A percentile compares a stretch with the other conserved stretches of the same genome.
phyloP scores from a whole-genome alignment of 1,140 invertebrate species.

The Drosophila pectinifera region DNA sequence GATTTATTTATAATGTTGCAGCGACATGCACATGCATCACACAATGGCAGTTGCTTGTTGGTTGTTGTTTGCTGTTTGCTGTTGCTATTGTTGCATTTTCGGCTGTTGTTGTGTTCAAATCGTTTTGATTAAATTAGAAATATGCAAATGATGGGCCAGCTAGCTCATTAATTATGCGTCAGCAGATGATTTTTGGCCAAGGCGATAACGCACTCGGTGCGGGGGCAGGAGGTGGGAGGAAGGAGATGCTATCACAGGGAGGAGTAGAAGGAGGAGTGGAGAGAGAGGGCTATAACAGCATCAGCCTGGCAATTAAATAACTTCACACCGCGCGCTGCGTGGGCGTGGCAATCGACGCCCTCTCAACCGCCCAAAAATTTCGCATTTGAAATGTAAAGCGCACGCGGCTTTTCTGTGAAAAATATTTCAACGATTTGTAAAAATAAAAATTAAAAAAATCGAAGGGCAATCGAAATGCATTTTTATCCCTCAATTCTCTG shows the following conservation, averaged over 20 bases:
- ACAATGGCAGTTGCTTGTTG: slow-evolving; percentile 32
- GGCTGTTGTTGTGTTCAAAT: slow-evolving; percentile 55
- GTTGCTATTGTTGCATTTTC: slow-evolving; percentile 31
- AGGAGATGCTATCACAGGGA: neutral
- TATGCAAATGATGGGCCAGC: slow-evolving; percentile 75
- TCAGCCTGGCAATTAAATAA: slow-evolving; percentile 74
- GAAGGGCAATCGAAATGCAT: slow-evolving; percentile 66
- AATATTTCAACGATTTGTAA: slow-evolving; percentile 80
- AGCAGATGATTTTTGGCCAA: slow-evolving; percentile 55
- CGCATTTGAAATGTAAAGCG: slow-evolving; percentile 65
- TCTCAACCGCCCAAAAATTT: slow-evolving; percentile 46
- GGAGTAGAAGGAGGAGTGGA: neutral
- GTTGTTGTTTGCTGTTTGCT: slow-evolving; percentile 18
- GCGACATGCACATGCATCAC: slow-evolving; percentile 77
- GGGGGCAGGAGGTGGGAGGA: neutral
- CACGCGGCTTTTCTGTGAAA: slow-evolving; percentile 73
- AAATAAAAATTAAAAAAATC: slow-evolving; percentile 47
- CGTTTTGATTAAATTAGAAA: slow-evolving; percentile 84
- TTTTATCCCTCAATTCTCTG: slow-evolving; percentile 35
- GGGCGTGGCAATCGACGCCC: slow-evolving; percentile 61
- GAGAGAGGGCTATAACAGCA: slow-evolving; percentile 16
- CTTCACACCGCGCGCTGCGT: slow-evolving; percentile 67
- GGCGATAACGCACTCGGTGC: slow-evolving; percentile 28
- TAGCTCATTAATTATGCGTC: slow-evolving; percentile 73
- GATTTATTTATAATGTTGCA: slow-evolving; percentile 84